Conservation (phyloP, 1,140 invertebrate genomes). For the Ceratosolen fusciceps region DNA sequence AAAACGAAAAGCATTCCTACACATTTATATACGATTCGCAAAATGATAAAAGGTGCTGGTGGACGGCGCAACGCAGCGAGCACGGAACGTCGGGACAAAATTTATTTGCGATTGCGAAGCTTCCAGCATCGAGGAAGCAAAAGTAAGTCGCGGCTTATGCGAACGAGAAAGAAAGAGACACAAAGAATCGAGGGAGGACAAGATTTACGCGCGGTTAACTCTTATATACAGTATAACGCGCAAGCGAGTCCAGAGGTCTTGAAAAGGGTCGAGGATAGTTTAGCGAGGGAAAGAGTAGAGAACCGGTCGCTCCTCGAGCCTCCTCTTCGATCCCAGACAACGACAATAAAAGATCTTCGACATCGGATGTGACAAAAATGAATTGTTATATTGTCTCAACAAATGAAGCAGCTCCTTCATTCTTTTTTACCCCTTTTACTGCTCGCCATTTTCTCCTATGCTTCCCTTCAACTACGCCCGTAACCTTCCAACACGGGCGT, state of each 20-base stretch:
- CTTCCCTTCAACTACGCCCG: too few relatives aligned
- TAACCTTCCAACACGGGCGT: background rate
- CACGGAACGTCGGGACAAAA: slow-evolving; percentile 36
- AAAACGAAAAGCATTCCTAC: slow-evolving; percentile 16
- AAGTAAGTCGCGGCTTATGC: slow-evolving; percentile 40
- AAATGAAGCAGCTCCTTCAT: slow-evolving; percentile 64
- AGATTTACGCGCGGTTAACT: slow-evolving; percentile 47
- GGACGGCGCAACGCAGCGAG: slow-evolving; percentile 15
- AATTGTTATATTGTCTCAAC: slow-evolving; percentile 71
- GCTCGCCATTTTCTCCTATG: slow-evolving; percentile 12
- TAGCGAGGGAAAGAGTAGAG: slow-evolving; percentile 29
- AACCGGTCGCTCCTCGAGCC: slow-evolving; percentile 43
- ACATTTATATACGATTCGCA: slow-evolving; percentile 34
- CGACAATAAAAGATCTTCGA: slow-evolving; percentile 64
- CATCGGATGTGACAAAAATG: slow-evolving; percentile 68
- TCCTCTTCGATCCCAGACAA: slow-evolving; percentile 38
- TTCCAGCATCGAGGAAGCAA: slow-evolving; percentile 50
- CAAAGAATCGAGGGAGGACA: slow-evolving; percentile 43
- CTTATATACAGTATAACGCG: slow-evolving; percentile 44
- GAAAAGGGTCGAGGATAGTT: slow-evolving; percentile 47
- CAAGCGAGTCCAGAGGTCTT: slow-evolving; percentile 39
- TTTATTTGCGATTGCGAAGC: slow-evolving; percentile 48
- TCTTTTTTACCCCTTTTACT: slow-evolving; percentile 28
- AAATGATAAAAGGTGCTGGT: slow-evolving; percentile 43
- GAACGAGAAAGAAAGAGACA: background rate